Evolutionary conservation across 2,888 invertebrate genomes (phyloP).

Genomic region (Oxycera nigricornis): DNA sequence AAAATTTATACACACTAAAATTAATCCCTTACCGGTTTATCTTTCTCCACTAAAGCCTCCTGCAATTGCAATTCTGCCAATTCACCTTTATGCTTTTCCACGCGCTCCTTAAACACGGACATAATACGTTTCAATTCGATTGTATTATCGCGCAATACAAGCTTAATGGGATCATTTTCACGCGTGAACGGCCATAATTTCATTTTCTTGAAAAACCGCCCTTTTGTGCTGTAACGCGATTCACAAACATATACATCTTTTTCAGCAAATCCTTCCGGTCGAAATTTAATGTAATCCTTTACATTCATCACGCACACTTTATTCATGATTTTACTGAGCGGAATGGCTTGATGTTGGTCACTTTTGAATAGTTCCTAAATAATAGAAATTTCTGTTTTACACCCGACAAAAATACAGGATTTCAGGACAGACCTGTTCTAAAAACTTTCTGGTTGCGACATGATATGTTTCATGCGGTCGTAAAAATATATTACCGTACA

Average conservation of each 20-base stretch:
- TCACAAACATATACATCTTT: constrained; percentile 98
- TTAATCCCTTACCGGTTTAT: constrained; percentile 73
- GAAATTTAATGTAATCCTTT: constrained; percentile 90
- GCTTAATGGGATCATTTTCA: constrained; percentile 69
- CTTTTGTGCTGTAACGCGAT: constrained; percentile 87
- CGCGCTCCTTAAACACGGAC: constrained; percentile 90
- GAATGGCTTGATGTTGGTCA: constrained; percentile 83
- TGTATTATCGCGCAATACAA: constrained; percentile 74
- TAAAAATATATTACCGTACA: constrained; percentile 90
- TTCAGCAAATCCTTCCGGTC: constrained; percentile 85
- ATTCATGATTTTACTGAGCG: constrained; percentile 84
- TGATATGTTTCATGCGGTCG: constrained; percentile 97
- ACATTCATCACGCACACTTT: constrained; percentile 93
- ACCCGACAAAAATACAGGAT: background rate
- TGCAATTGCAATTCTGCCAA: constrained; percentile 83
- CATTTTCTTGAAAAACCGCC: constrained; percentile 92
- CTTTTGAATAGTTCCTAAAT: constrained; percentile 89
- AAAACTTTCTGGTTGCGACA: constrained; percentile 91
- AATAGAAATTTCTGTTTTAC: background rate
- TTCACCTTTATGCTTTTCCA: constrained; percentile 90
- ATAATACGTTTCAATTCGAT: constrained; percentile 87
- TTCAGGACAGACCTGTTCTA: constrained; percentile 76
- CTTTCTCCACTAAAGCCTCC: constrained; percentile 83
- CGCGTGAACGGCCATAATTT: constrained; percentile 73
- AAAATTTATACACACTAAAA: background rate